These are phyloP conservation scores for Spatulosminthurus flaviceps DNA, from an alignment of 2,888 invertebrate species.

Conservation along the genomic window DNA sequence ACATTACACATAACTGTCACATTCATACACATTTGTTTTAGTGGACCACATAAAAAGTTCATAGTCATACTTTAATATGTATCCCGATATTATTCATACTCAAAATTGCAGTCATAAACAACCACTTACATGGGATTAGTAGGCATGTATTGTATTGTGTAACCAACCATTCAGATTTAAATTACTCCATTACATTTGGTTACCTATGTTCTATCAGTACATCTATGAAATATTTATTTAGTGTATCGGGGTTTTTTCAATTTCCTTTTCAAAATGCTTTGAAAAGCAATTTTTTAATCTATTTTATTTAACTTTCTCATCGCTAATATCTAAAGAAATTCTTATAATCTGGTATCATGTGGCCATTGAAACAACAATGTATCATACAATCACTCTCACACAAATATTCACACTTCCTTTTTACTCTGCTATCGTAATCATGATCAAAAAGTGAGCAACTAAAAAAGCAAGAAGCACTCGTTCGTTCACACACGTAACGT, in stretches of 20 bases:
- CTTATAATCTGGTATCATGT: not conserved
- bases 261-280: not conserved
- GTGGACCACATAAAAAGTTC: not conserved
- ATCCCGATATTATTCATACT: not conserved
- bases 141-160: not conserved
- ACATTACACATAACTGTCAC: not conserved
- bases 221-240: not conserved
- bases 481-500: constrained; percentile 2
- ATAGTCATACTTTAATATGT: not conserved
- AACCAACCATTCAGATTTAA: not conserved
- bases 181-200: not conserved
- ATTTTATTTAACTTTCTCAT: constrained; percentile 20
- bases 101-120: not conserved
- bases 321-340: not conserved
- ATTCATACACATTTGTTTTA: not conserved
- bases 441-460: not conserved
- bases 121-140: not conserved
- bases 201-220: not conserved
- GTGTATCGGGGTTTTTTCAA: constrained; percentile 29
- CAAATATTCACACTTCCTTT: constrained; percentile 21
- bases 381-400: not conserved
- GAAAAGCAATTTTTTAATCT: not conserved
- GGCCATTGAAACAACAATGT: not conserved
- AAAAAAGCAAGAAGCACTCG: not conserved
- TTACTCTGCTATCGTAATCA: not conserved